Evolutionary conservation across 2,888 invertebrate species (phyloP).

Genomic region (Eurytoma californica): DNA sequence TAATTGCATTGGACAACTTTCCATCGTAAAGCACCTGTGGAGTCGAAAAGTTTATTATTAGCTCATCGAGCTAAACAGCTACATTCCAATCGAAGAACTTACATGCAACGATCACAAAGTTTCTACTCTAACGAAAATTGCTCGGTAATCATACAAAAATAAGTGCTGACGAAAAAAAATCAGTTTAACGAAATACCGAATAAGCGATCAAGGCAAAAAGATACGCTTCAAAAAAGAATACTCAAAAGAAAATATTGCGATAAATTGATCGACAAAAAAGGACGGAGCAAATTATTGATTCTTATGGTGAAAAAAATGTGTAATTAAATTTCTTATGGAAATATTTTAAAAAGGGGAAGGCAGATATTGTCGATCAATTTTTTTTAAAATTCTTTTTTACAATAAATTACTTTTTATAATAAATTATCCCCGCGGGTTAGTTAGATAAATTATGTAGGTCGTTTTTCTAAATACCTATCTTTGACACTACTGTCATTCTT

Average conservation of each 20-base stretch:
- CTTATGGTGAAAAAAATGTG: too few relatives aligned
- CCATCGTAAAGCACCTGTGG: constrained; percentile 97
- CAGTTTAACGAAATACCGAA: background rate
- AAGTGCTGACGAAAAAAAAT: constrained; percentile 12
- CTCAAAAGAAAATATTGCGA: background rate
- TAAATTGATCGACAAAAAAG: background rate
- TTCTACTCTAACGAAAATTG: constrained; percentile 17
- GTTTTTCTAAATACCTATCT: too few relatives aligned
- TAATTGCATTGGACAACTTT: constrained; percentile 95
- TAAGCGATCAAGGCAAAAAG: background rate
- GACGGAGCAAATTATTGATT: too few relatives aligned
- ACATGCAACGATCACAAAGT: background rate
- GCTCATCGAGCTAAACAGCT: background rate
- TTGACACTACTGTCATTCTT: too few relatives aligned
- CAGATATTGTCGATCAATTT: too few relatives aligned
- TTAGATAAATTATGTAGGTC: too few relatives aligned
- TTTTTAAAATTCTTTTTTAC: too few relatives aligned
- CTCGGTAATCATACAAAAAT: constrained; percentile 8
- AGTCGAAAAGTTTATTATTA: constrained; percentile 23
- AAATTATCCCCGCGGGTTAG: too few relatives aligned
- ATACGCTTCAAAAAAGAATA: background rate
- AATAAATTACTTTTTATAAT: too few relatives aligned
- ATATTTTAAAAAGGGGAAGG: too few relatives aligned
- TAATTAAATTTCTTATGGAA: too few relatives aligned
- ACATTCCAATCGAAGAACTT: background rate